Conservation (phyloP, 2,888 invertebrate species). For the Drosophila nigricruria region DNA sequence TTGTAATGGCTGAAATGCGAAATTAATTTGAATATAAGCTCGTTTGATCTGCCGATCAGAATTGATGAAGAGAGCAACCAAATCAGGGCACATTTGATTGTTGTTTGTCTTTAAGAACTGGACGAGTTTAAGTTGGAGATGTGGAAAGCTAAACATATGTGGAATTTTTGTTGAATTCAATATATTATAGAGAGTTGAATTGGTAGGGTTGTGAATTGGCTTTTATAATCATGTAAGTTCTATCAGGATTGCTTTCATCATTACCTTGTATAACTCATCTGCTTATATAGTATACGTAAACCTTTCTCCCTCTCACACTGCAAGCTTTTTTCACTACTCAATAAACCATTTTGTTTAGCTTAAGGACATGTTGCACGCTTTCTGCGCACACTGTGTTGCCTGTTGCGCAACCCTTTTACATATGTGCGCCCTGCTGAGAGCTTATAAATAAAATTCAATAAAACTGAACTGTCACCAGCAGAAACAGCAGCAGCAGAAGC, state of each 20-base stretch:
- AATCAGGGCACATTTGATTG: conserved; percentile 38
- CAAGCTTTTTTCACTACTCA: not conserved
- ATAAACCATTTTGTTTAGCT: conserved; percentile 45
- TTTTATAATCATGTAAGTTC: not conserved
- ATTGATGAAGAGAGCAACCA: conserved; percentile 46
- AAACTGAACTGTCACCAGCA: conserved; percentile 76
- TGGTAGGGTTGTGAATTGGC: not conserved
- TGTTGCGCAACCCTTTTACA: conserved; percentile 65
- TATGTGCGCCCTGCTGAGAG: conserved; percentile 30
- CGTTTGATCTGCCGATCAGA: conserved; percentile 49
- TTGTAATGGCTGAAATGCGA: conserved; percentile 14
- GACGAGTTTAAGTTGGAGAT: not conserved
- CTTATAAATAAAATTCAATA: conserved; percentile 70
- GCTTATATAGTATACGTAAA: not conserved
- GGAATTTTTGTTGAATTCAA: not conserved
- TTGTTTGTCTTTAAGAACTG: conserved; percentile 7
- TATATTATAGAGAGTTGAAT: not conserved
- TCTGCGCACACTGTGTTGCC: conserved; percentile 43
- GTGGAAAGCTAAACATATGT: not conserved
- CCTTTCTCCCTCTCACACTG: not conserved
- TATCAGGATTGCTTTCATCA: not conserved
- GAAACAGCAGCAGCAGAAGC: conserved; percentile 27
- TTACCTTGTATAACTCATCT: not conserved
- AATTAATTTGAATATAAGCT: conserved; percentile 55
- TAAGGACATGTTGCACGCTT: conserved; percentile 37